Evolutionary conservation across 2,888 invertebrate genomes (phyloP).

Genomic region (Apodemia mormo): DNA sequence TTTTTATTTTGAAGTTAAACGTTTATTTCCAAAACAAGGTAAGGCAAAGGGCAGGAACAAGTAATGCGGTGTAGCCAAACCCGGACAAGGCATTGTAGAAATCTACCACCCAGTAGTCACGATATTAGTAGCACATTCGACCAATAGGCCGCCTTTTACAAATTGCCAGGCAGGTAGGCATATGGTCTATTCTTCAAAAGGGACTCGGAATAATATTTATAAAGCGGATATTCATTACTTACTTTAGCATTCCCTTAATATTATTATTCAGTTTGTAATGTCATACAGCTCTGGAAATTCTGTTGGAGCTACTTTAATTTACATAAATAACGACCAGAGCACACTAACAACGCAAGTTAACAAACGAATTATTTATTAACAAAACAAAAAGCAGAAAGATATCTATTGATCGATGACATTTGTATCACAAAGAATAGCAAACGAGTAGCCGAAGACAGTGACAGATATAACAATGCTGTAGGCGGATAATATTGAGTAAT

Average conservation of each 20-base stretch:
- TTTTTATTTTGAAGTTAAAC: too few relatives aligned
- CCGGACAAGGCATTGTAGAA: too few relatives aligned
- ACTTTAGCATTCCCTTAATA: conserved; percentile 4
- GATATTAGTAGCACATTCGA: neutral
- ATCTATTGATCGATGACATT: neutral
- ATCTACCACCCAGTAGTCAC: too few relatives aligned
- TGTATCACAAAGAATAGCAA: neutral
- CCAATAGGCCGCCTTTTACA: neutral
- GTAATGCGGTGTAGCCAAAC: too few relatives aligned
- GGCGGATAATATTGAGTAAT: too few relatives aligned
- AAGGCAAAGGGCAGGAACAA: too few relatives aligned
- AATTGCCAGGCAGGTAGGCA: too few relatives aligned
- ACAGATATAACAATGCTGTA: too few relatives aligned
- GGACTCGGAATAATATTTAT: neutral
- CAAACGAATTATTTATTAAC: neutral
- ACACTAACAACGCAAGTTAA: neutral
- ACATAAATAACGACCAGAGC: neutral
- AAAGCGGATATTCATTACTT: neutral
- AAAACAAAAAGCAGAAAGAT: neutral
- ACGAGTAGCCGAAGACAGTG: too few relatives aligned
- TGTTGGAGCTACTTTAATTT: neutral
- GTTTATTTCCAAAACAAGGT: too few relatives aligned
- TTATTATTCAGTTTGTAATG: conserved; percentile 15
- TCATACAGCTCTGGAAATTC: neutral
- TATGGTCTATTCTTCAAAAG: too few relatives aligned